Evolutionary conservation across 2,113 vertebrate genomes (phyloP).

Genomic region (Labeo catla): DNA sequence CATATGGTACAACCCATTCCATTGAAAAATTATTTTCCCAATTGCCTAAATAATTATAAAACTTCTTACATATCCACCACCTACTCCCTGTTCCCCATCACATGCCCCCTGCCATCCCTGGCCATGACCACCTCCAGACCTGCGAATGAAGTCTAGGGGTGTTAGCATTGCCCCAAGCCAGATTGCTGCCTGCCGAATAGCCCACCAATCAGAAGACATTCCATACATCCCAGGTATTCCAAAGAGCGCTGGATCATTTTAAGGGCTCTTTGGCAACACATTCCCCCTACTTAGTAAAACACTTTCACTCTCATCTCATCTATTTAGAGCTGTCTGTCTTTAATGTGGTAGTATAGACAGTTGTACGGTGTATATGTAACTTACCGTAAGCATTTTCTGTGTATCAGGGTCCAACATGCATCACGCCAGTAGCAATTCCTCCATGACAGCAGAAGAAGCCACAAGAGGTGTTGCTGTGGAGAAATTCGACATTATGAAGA

Average conservation of each 20-base stretch:
- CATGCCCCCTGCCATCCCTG: constrained; percentile 18
- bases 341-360: background rate
- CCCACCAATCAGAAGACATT: constrained; percentile 67
- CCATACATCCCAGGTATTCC: constrained; percentile 68
- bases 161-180: constrained; percentile 72
- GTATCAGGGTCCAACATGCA: constrained; percentile 86
- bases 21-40: constrained; percentile 4
- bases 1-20: constrained; percentile 31
- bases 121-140: constrained; percentile 71
- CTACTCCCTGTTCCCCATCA: background rate
- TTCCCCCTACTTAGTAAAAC: background rate
- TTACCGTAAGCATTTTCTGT: background rate
- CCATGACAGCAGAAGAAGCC: constrained; percentile 78
- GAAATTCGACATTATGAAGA: constrained; percentile 92
- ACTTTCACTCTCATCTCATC: constrained; percentile 9
- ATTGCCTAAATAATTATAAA: background rate
- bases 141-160: constrained; percentile 77
- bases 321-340: constrained; percentile 18
- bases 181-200: constrained; percentile 75
- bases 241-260: constrained; percentile 15
- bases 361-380: background rate
- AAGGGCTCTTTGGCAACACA: constrained; percentile 28
- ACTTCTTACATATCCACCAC: background rate
- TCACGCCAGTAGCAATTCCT: constrained; percentile 77
- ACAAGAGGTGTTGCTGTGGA: constrained; percentile 89